Evolutionary conservation across 2,113 vertebrate species (phyloP).

Genomic region (Falco punctatus): DNA sequence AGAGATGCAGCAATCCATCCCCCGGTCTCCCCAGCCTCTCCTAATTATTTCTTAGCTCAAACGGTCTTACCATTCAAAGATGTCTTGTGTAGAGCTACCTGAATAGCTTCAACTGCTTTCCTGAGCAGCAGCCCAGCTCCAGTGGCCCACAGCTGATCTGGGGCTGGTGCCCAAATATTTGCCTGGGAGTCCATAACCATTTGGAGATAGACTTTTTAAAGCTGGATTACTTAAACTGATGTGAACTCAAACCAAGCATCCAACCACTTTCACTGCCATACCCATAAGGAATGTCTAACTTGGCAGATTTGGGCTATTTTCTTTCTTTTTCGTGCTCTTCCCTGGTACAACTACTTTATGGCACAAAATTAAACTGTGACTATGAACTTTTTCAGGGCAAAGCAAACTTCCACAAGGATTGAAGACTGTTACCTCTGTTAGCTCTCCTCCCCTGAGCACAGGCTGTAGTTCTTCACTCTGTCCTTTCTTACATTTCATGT

Average conservation of each 20-base stretch:
- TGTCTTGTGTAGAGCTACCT: background rate
- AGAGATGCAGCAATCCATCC: background rate
- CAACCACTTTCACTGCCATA: background rate
- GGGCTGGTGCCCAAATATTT: background rate
- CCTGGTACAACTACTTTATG: background rate
- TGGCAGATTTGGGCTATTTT: background rate
- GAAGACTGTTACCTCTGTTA: background rate
- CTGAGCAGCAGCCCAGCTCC: background rate
- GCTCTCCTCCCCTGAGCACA: background rate
- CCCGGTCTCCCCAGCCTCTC: background rate
- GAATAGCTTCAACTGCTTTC: background rate
- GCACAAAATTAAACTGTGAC: background rate
- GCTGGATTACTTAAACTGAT: background rate
- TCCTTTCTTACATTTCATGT: background rate
- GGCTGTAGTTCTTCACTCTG: background rate
- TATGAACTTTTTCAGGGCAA: background rate
- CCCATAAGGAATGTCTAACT: background rate
- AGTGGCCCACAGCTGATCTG: background rate
- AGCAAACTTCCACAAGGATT: background rate
- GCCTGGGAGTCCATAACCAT: background rate
- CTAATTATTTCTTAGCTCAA: background rate
- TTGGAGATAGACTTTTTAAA: background rate
- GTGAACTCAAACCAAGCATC: background rate
- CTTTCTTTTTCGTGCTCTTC: background rate
- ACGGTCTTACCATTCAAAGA: background rate